Evolutionary conservation across 1,140 invertebrate species (phyloP), one percentile per base, ranked within the genome.

Genomic region (Drosophila sp.): DNA sequence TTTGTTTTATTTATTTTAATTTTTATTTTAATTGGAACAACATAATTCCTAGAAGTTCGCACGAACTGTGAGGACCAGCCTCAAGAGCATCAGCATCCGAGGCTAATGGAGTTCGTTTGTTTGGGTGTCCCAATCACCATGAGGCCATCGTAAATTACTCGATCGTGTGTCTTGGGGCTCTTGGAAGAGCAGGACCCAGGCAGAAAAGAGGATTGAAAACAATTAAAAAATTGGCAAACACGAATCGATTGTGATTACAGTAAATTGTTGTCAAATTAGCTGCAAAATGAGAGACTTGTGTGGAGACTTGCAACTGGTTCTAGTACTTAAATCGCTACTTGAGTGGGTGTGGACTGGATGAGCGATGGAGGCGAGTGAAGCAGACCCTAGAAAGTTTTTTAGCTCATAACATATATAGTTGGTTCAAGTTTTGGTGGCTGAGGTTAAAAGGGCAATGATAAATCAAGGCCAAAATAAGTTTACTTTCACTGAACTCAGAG

Each of bases 21-120:
- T 89, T 91, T 91, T 90, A 90, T 90, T 90, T 90, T 90, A 91
- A 91, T 90, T 89, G 89, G 89, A 91, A 91, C 89, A 91, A 91
- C 89, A 91, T 91, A 91, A 91, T 91, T 91, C 89, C 89, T 89
- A 91, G 89, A 91, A 91, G 79, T 84, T 86, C 80, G 80, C 85
- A 90, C 85, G 85, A 90, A 82, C 86, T 70, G 70, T 64, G 72
- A 65, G 62, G 70, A 44, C 62, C 60, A 55, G 11, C n/a, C 10
- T 38, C 35, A 32, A 30, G 33, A 35, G 33, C 3, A 35, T 5
- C 35, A 38, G 10, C 35, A 58, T n/a, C 25, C 11, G 23, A 32
- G 38, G 83, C 83, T 86, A 86, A 86, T 86, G 83, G 83, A 86
- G 83, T 87, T 86, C 83, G 83, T 86, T 79, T 86, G 76, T 86